A percentile compares a stretch with the other conserved stretches of the same genome.
Evolutionary conservation across 1,140 invertebrate species (phyloP).

Genomic region (Druon quercuslanigerum): DNA sequence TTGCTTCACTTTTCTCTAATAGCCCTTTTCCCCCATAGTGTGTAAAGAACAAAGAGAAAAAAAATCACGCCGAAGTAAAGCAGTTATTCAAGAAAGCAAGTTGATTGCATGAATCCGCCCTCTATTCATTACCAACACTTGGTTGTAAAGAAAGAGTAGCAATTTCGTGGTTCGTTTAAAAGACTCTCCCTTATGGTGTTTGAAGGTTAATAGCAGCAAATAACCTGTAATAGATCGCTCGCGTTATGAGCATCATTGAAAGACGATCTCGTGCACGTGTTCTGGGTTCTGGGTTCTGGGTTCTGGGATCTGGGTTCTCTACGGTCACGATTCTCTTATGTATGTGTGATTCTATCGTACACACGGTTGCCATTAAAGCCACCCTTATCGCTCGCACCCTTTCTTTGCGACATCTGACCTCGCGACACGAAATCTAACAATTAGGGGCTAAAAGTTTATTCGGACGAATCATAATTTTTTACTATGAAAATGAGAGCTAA

Average conservation of each 20-base stretch:
- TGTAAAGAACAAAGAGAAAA: no score
- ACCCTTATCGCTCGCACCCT: conserved; percentile 54
- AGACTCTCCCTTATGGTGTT: no score
- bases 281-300: conserved; percentile 39
- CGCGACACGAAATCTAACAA: conserved; percentile 66
- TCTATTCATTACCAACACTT: no score
- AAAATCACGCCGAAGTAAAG: no score
- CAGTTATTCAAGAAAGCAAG: no score
- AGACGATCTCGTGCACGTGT: conserved; percentile 29
- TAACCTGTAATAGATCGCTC: no score
- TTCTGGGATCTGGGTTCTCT: conserved; percentile 40
- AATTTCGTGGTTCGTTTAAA: no score
- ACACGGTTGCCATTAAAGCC: conserved; percentile 39
- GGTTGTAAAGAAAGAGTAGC: no score
- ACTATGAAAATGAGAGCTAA: conserved; percentile 29
- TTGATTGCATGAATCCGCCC: no score
- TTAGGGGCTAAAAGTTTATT: conserved; percentile 59
- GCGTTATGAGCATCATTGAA: not conserved
- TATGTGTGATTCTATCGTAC: conserved; percentile 33
- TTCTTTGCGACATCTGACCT: conserved; percentile 48
- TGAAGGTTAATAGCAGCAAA: no score
- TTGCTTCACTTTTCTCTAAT: no score
- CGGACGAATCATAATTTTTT: conserved; percentile 49
- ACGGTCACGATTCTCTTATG: conserved; percentile 44
- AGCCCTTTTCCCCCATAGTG: no score